Evolutionary conservation across 1,140 invertebrate species (phyloP).

Genomic region (Conus ventricosus): DNA sequence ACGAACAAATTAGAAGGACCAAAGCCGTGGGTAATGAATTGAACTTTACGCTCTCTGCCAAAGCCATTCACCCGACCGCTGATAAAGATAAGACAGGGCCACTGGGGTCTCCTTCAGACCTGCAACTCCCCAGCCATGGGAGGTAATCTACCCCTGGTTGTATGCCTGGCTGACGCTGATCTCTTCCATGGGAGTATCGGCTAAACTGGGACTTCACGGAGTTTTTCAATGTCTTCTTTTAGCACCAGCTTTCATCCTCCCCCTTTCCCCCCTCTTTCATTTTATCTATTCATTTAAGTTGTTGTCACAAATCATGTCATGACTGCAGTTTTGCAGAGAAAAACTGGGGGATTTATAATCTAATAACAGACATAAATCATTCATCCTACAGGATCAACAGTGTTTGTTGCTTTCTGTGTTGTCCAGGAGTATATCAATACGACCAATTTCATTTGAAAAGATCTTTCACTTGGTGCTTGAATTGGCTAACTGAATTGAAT

Average conservation of each 20-base stretch:
- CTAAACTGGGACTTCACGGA: background rate
- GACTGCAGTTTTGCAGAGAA: too few species aligned
- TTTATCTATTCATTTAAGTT: background rate
- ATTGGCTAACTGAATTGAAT: too few species aligned
- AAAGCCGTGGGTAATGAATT: background rate
- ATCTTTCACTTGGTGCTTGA: too few species aligned
- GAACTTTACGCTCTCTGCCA: constrained; percentile 20
- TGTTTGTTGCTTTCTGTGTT: background rate
- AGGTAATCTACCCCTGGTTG: constrained; percentile 9
- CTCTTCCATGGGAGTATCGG: background rate
- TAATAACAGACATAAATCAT: background rate
- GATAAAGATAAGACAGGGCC: constrained; percentile 2
- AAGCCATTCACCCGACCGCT: background rate
- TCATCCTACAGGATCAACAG: background rate
- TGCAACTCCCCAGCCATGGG: background rate
- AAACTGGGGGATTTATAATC: background rate
- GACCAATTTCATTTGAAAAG: too few species aligned
- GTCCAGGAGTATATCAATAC: too few species aligned
- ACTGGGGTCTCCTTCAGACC: background rate
- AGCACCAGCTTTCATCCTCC: background rate
- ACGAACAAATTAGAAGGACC: background rate
- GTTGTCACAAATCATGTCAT: background rate
- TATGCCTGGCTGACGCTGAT: background rate
- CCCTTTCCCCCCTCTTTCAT: background rate
- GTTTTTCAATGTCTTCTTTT: background rate